A percentile compares a stretch with the other conserved stretches of the same genome.
Evolutionary conservation across 2,888 invertebrate genomes (phyloP).

Genomic region (Chrysopilus asiliformis): DNA sequence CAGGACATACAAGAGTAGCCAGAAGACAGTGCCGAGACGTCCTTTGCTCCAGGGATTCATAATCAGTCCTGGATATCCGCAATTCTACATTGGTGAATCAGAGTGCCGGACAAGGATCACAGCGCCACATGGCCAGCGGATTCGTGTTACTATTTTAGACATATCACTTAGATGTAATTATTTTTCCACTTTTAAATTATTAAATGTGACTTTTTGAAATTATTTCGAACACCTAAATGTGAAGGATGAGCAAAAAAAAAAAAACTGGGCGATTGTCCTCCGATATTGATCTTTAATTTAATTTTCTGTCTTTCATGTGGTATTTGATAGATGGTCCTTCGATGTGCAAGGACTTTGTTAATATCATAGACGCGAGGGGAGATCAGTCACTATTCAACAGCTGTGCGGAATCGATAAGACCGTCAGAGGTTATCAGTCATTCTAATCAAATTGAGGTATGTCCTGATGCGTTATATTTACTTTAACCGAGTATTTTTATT

Average conservation of each 20-base stretch:
- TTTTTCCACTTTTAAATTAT: not conserved
- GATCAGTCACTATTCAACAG: constrained; percentile 17
- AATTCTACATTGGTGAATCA: constrained; percentile 52
- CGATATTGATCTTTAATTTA: too few species aligned
- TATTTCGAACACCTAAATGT: too few species aligned
- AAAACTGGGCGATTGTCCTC: too few species aligned
- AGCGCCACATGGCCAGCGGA: constrained; percentile 47
- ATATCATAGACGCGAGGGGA: constrained; percentile 16
- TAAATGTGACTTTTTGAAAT: too few species aligned
- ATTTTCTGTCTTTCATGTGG: constrained; percentile 2
- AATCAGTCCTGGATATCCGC: constrained; percentile 60
- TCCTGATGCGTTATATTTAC: not conserved
- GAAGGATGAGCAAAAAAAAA: too few species aligned
- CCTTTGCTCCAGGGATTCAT: constrained; percentile 43
- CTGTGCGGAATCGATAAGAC: constrained; percentile 17
- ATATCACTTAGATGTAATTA: constrained; percentile 54
- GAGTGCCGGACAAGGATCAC: constrained; percentile 54
- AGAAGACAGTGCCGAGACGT: constrained; percentile 17
- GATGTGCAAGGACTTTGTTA: constrained; percentile 19
- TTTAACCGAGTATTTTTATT: not conserved
- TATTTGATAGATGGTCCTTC: constrained; percentile 14
- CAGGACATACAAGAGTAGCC: constrained; percentile 15
- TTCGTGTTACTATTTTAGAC: constrained; percentile 53
- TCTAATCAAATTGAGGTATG: constrained; percentile 20
- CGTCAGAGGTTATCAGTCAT: constrained; percentile 17